These are phyloP conservation scores for Dimorphilus gyrociliatus DNA, from an alignment of 2,888 invertebrate genomes.

Conservation along the genomic window DNA sequence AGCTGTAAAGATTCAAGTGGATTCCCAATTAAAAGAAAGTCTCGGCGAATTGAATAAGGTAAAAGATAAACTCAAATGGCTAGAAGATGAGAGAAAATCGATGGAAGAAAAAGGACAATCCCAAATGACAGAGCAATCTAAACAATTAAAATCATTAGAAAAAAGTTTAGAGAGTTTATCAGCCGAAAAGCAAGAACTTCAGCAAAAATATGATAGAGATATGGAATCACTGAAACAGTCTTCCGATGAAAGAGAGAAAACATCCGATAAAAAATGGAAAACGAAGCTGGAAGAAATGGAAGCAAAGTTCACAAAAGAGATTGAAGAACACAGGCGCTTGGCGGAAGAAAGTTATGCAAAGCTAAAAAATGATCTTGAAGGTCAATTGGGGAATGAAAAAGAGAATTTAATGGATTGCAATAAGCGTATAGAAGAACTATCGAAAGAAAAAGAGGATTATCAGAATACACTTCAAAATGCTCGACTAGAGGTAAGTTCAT, in stretches of 20 bases:
- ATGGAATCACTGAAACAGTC: conserved; percentile 14
- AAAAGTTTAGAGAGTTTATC: conserved; percentile 26
- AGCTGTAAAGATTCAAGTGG: conserved; percentile 24
- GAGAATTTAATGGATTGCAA: conserved; percentile 16
- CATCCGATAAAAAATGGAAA: conserved; percentile 14
- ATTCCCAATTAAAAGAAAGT: conserved; percentile 19
- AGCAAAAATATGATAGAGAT: conserved; percentile 21
- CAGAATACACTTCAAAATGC: conserved; percentile 18
- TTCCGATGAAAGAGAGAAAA: conserved; percentile 11
- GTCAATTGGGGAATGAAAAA: neutral
- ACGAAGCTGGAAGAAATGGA: conserved; percentile 12
- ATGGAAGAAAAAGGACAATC: conserved; percentile 16
- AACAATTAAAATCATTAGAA: conserved; percentile 18
- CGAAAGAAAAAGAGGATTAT: conserved; percentile 14
- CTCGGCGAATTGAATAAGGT: conserved; percentile 17
- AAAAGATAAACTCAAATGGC: conserved; percentile 16
- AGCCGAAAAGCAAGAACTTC: conserved; percentile 24
- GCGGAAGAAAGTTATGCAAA: conserved; percentile 10
- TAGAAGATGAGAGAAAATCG: conserved; percentile 20
- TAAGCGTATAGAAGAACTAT: conserved; percentile 11
- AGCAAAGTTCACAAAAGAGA: too few relatives aligned
- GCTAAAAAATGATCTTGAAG: neutral
- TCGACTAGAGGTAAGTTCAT: conserved; percentile 19
- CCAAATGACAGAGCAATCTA: conserved; percentile 13
- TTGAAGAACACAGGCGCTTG: too few relatives aligned